Percentiles rank a stretch among this genome's conserved stretches.
Evolutionary conservation across 1,140 invertebrate species (phyloP).

Genomic region (Lethocerus indicus): DNA sequence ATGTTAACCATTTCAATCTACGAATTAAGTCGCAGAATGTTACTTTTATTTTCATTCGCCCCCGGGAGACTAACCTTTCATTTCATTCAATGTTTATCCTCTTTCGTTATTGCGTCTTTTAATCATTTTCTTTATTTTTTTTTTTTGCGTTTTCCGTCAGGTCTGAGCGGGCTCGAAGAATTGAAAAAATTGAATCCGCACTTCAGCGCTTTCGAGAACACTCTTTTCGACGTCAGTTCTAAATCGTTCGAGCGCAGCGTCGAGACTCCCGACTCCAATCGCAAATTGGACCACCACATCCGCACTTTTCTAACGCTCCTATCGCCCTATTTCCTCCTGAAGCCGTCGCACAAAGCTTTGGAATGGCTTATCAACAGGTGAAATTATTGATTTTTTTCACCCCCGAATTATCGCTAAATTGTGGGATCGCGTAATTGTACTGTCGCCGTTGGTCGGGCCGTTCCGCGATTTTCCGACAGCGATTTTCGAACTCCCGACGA

Average conservation of each 20-base stretch:
- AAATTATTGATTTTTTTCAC: neutral
- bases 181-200: constrained; percentile 47
- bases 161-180: constrained; percentile 61
- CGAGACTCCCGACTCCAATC: constrained; percentile 52
- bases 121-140: neutral
- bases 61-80: neutral
- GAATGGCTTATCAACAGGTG: constrained; percentile 78
- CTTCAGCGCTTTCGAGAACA: constrained; percentile 55
- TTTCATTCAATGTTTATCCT: neutral
- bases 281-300: constrained; percentile 57
- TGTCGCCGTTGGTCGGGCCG: too few species aligned
- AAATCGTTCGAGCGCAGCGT: constrained; percentile 64
- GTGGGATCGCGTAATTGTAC: neutral
- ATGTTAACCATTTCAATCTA: neutral
- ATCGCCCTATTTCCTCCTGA: constrained; percentile 74
- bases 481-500: too few species aligned
- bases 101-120: neutral
- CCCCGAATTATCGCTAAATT: neutral
- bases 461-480: too few species aligned
- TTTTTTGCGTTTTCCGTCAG: constrained; percentile 20
- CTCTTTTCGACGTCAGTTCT: constrained; percentile 56
- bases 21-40: neutral
- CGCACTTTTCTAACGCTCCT: constrained; percentile 59
- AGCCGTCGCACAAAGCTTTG: constrained; percentile 68
- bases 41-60: neutral